Evolutionary conservation across 1,140 invertebrate genomes (phyloP).

Genomic region (Adelges cooleyi): DNA sequence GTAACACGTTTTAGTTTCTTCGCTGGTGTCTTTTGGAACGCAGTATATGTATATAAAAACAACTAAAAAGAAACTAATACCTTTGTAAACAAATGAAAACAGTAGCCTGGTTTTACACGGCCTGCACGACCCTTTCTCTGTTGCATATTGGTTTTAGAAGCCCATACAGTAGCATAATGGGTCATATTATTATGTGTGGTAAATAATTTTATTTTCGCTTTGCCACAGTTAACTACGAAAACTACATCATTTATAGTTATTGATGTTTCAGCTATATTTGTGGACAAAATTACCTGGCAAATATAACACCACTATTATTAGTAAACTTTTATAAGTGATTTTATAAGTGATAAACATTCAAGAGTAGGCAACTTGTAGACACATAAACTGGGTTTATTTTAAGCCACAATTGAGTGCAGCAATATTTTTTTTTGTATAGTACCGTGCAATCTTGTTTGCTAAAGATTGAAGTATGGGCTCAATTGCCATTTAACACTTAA

Average conservation of each 20-base stretch:
- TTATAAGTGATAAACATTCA: too few species aligned
- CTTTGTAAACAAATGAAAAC: constrained; percentile 75
- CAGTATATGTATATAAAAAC: too few species aligned
- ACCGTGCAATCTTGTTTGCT: too few species aligned
- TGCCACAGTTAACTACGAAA: constrained; percentile 89
- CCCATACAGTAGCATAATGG: constrained; percentile 88
- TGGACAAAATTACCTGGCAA: constrained; percentile 67
- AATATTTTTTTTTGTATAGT: too few species aligned
- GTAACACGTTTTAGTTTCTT: neutral
- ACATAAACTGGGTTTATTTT: too few species aligned
- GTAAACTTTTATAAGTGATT: too few species aligned
- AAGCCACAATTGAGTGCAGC: too few species aligned
- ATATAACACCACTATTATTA: too few species aligned
- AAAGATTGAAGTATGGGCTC: too few species aligned
- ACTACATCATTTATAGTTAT: constrained; percentile 96
- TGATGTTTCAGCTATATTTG: constrained; percentile 87
- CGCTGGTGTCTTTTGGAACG: neutral
- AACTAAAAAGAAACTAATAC: constrained; percentile 33
- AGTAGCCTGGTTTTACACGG: constrained; percentile 72
- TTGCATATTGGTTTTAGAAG: constrained; percentile 79
- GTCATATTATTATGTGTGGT: constrained; percentile 93
- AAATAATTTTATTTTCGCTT: constrained; percentile 90
- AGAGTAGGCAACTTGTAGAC: too few species aligned
- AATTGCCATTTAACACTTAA: too few species aligned
- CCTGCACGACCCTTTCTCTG: constrained; percentile 85